Percentiles rank a stretch among this genome's conserved stretches.
phyloP scores from a whole-genome alignment of 2,888 invertebrate genomes.

The Oxyscelio sp. region DNA sequence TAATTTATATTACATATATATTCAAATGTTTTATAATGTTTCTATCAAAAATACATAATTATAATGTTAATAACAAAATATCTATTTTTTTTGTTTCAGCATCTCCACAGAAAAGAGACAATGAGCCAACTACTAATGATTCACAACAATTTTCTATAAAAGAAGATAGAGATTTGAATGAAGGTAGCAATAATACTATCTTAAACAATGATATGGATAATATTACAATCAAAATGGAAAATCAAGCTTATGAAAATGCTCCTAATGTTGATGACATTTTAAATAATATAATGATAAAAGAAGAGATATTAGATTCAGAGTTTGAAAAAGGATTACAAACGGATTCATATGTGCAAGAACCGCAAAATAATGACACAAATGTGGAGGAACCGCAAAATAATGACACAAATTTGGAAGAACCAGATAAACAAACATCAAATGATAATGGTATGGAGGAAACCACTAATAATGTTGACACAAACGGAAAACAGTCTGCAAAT shows the following conservation, averaged over 20 bases:
- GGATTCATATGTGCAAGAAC: background rate
- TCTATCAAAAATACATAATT: too few relatives aligned
- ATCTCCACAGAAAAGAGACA: slow-evolving; percentile 19
- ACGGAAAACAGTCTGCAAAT: too few relatives aligned
- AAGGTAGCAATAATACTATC: background rate
- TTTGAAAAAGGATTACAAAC: background rate
- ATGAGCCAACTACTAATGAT: background rate
- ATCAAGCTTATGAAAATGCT: background rate
- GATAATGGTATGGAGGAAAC: background rate
- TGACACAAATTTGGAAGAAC: too few relatives aligned
- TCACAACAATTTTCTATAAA: background rate
- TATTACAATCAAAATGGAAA: background rate
- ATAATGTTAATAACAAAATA: too few relatives aligned
- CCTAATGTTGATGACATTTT: background rate
- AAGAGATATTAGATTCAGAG: slow-evolving; percentile 16
- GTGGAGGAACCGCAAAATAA: too few relatives aligned
- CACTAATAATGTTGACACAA: background rate
- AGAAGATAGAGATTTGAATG: background rate
- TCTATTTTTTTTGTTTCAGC: slow-evolving; percentile 22
- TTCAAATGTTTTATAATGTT: too few relatives aligned
- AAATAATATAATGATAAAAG: slow-evolving; percentile 11
- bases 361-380: background rate
- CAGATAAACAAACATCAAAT: background rate
- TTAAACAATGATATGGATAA: background rate
- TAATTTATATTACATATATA: too few relatives aligned